phyloP scores from a whole-genome alignment of 2,797 vertebrate species.

The Neosilurus mollespiculum region DNA sequence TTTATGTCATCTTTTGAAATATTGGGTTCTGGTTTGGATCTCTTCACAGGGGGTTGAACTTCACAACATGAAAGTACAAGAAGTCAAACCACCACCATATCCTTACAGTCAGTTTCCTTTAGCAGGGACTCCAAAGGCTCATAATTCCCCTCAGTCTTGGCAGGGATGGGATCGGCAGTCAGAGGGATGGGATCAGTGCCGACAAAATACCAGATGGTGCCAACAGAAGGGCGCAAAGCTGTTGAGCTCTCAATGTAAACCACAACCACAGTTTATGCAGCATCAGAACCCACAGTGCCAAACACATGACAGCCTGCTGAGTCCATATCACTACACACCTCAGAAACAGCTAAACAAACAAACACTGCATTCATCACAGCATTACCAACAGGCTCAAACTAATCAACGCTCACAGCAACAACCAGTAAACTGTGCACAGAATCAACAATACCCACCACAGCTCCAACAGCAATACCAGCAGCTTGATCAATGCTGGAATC shows the following conservation, averaged over 20 bases:
- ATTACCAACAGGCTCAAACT: slow-evolving; percentile 47
- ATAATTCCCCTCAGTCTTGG: slow-evolving; percentile 51
- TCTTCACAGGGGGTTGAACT: slow-evolving; percentile 72
- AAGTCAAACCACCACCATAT: slow-evolving; percentile 74
- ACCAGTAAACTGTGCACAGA: slow-evolving; percentile 25
- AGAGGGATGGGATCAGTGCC: slow-evolving; percentile 42
- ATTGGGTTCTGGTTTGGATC: slow-evolving; percentile 1
- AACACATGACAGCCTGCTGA: slow-evolving; percentile 54
- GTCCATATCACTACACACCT: slow-evolving; percentile 29
- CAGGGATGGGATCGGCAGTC: slow-evolving; percentile 35
- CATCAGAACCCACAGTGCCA: slow-evolving; percentile 42
- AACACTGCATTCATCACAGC: slow-evolving; percentile 33
- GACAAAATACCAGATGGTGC: slow-evolving; percentile 42
- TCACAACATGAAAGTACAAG: slow-evolving; percentile 74
- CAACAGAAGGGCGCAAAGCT: slow-evolving; percentile 32
- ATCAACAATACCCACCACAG: slow-evolving; percentile 46
- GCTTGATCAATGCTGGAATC: slow-evolving; percentile 22
- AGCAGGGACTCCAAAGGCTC: slow-evolving; percentile 29
- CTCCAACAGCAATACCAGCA: slow-evolving; percentile 57
- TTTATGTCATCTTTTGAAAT: neutral
- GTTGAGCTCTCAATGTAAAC: slow-evolving; percentile 10
- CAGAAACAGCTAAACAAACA: slow-evolving; percentile 42
- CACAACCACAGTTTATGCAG: slow-evolving; percentile 44
- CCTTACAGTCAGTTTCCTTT: slow-evolving; percentile 65
- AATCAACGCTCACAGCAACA: slow-evolving; percentile 58